Evolutionary conservation across 2,888 invertebrate species (phyloP).

Genomic region (Oligia latruncula): DNA sequence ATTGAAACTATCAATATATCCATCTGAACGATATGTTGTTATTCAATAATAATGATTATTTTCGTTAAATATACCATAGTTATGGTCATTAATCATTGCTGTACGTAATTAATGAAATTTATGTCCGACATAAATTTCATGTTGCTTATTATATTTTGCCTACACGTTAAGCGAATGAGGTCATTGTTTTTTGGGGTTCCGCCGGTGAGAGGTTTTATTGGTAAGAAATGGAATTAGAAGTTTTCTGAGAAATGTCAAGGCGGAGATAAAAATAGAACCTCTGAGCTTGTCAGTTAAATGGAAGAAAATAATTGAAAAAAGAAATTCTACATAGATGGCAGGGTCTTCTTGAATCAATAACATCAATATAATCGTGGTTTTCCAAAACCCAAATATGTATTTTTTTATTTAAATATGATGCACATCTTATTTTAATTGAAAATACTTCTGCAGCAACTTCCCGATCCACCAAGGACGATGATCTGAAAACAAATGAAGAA

Average conservation of each 20-base stretch:
- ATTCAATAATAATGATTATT: conserved; percentile 81
- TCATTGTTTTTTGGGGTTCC: conserved; percentile 73
- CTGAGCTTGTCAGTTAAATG: background rate
- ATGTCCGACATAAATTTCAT: conserved; percentile 84
- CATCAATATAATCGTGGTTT: background rate
- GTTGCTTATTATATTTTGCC: conserved; percentile 79
- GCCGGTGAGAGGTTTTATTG: conserved; percentile 7
- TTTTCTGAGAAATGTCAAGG: background rate
- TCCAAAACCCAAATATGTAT: background rate
- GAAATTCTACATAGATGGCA: background rate
- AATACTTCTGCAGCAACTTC: background rate
- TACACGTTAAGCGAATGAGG: conserved; percentile 76
- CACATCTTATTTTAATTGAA: background rate
- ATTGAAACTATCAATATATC: conserved; percentile 54
- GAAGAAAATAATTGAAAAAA: background rate
- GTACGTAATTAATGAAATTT: conserved; percentile 88
- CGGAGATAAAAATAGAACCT: background rate
- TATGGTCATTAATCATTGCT: conserved; percentile 82
- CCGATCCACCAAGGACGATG: background rate
- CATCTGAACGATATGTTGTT: conserved; percentile 73
- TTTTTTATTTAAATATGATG: too few species aligned
- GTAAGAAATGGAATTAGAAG: background rate
- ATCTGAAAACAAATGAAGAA: background rate
- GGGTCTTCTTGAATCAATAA: background rate
- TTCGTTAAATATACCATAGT: conserved; percentile 82